Evolutionary conservation across 2,113 vertebrate genomes (phyloP).

Genomic region (Xenopus borealis): DNA sequence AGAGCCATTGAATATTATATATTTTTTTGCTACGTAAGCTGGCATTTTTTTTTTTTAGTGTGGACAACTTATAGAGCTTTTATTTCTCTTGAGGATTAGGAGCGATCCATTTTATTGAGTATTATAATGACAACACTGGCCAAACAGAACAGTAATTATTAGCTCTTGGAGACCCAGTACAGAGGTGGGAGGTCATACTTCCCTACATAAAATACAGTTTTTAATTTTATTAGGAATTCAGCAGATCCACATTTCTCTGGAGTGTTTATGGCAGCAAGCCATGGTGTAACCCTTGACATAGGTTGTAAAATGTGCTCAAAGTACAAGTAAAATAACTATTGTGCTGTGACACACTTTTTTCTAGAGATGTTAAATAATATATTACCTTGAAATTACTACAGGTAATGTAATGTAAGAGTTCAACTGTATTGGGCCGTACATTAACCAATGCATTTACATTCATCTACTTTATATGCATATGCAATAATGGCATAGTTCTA

Average conservation of each 20-base stretch:
- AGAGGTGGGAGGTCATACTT: constrained; percentile 57
- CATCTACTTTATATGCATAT: too few species aligned
- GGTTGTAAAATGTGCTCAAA: constrained; percentile 41
- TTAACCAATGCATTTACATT: background rate
- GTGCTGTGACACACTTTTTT: background rate
- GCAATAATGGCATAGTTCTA: too few species aligned
- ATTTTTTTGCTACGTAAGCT: constrained; percentile 69
- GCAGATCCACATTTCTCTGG: constrained; percentile 57
- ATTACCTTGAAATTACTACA: background rate
- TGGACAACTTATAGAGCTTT: constrained; percentile 55
- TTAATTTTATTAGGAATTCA: constrained; percentile 60
- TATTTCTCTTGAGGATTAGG: constrained; percentile 58
- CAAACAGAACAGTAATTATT: constrained; percentile 68
- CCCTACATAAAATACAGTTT: constrained; percentile 68
- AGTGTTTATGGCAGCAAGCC: constrained; percentile 41
- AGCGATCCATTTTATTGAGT: constrained; percentile 73
- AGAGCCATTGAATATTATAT: constrained; percentile 60
- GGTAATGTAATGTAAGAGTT: background rate
- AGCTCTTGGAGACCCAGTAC: constrained; percentile 59
- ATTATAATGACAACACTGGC: constrained; percentile 59
- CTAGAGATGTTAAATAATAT: background rate
- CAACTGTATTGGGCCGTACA: background rate
- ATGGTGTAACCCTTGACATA: background rate
- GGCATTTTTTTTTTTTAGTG: constrained; percentile 61
- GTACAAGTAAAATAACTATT: too few species aligned